Base-by-base conservation (phyloP, 2,113 vertebrate genomes). In the Varanus komodoensis region DNA sequence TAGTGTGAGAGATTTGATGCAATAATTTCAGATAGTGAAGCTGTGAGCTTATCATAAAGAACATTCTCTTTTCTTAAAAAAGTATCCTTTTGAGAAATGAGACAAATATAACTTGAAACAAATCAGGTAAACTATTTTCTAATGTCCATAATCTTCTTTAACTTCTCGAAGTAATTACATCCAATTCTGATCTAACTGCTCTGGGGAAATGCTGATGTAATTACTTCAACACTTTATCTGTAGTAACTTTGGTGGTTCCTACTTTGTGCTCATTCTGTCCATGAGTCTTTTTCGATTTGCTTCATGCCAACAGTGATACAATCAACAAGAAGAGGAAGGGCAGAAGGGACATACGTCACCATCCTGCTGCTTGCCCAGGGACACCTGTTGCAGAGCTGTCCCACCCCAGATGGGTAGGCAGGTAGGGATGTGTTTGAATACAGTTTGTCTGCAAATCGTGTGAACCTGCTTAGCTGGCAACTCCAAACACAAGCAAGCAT, bases 141-240 rank as follows among this genome's bases (percentile, higher is more conserved):
- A 80, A 4, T 34, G 80, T 4, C 21, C 74, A 54, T 87, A 87
- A 86, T 19, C 86, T 83, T 6, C 2, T 1, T 0, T 11, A 91
- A 94, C 12, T 89, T 90, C 74, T 80, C 90, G 75, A 21, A 86
- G 91, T 84, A 38, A 80, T 82, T 29, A 1, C 0, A n/a, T 86
- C 61, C 19, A 71, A 85, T 71, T 71, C 68, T 48, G 52, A 50
- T 57, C 32, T 57, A 86, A 86, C 73, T 61, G 57, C 85, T 38
- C 48, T 27, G n/a, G 85, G 38, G 67, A 14, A 78, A 44, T 78
- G 48, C 52, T 86, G 74, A 48, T 44, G 73, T 87, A 87, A 87
- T 87, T 64, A 77, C 21, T 87, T 61, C 77, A 54, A 78, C 29
- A 32, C 54, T 38, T 50, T 73, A 74, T 54, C 69, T 50, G 69